Evolutionary conservation across 1,140 invertebrate species (phyloP).

Genomic region (Pseudomyrmex pallidus): DNA sequence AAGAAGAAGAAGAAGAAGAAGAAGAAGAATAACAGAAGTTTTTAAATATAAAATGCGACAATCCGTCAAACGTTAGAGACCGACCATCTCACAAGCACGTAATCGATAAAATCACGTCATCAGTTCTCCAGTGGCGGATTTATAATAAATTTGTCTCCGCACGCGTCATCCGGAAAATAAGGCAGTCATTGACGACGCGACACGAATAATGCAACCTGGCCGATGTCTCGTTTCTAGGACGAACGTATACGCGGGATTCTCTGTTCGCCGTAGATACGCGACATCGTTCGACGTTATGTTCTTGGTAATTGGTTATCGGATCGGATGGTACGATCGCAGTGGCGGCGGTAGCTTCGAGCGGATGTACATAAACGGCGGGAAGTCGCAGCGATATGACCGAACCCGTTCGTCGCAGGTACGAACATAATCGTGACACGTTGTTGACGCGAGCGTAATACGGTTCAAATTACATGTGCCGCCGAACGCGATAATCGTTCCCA

Average conservation of each 20-base stretch:
- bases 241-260: slow-evolving; percentile 30
- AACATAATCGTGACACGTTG: slow-evolving; percentile 77
- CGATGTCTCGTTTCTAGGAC: slow-evolving; percentile 57
- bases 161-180: slow-evolving; percentile 55
- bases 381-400: slow-evolving; percentile 47
- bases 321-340: slow-evolving; percentile 67
- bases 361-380: slow-evolving; percentile 37
- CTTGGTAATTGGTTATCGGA: slow-evolving; percentile 77
- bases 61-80: neutral
- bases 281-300: slow-evolving; percentile 75
- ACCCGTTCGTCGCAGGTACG: slow-evolving; percentile 58
- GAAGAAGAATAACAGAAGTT: neutral
- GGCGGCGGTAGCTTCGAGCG: slow-evolving; percentile 25
- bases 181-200: slow-evolving; percentile 33
- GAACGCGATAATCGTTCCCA: slow-evolving; percentile 71
- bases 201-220: slow-evolving; percentile 21
- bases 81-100: neutral
- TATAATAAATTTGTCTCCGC: slow-evolving; percentile 64
- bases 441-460: slow-evolving; percentile 73
- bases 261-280: slow-evolving; percentile 32
- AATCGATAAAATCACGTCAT: slow-evolving; percentile 11
- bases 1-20: too few species aligned
- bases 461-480: slow-evolving; percentile 72
- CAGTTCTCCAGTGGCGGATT: slow-evolving; percentile 39
- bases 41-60: neutral